Conservation (phyloP, 2,797 vertebrate genomes). For the Premnoplex brunnescens region DNA sequence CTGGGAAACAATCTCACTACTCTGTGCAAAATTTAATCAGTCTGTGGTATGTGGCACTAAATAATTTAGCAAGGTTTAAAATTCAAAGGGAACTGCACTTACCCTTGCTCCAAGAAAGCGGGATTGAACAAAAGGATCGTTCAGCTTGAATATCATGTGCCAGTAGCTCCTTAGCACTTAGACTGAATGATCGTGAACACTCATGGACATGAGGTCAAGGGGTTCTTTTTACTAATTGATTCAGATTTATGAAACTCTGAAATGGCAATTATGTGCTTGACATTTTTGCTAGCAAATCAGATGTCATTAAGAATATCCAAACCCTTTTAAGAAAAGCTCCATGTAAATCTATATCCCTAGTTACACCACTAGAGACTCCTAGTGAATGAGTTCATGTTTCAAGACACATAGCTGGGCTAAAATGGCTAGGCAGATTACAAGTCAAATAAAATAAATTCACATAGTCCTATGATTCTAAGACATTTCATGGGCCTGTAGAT, state of each 20-base stretch:
- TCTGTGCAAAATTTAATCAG: conserved; percentile 68
- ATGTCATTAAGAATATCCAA: conserved; percentile 17
- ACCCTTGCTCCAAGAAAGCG: not conserved
- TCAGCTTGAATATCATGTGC: conserved; percentile 23
- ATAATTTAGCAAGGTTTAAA: conserved; percentile 63
- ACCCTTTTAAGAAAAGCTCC: conserved; percentile 10
- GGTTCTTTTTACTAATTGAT: conserved; percentile 48
- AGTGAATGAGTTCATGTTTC: not conserved
- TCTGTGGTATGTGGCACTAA: conserved; percentile 38
- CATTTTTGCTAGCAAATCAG: conserved; percentile 37
- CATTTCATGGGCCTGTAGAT: not conserved
- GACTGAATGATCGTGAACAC: conserved; percentile 26
- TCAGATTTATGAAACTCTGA: conserved; percentile 50
- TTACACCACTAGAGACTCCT: not conserved
- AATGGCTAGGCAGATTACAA: not conserved
- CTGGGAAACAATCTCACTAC: conserved; percentile 64
- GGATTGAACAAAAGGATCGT: conserved; percentile 39
- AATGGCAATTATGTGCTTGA: conserved; percentile 63
- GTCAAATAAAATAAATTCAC: not conserved
- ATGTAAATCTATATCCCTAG: not conserved
- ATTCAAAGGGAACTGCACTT: conserved; percentile 52
- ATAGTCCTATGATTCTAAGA: not conserved
- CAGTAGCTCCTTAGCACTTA: conserved; percentile 6
- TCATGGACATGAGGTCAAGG: conserved; percentile 29
- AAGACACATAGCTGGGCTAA: not conserved